Conservation (phyloP, 1,140 invertebrate species). For the Myzus persicae region DNA sequence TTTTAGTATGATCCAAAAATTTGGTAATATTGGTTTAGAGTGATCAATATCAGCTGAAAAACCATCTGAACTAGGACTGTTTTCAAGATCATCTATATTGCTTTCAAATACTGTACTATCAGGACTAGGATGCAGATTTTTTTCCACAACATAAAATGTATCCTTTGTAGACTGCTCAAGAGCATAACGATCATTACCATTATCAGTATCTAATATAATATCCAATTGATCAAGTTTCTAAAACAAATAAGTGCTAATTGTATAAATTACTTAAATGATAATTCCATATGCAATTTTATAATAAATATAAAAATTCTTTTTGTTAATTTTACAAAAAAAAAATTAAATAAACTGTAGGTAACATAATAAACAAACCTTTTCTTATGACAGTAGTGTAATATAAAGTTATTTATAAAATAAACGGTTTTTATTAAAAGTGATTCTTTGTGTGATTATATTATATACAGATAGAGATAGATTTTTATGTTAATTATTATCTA, state of each 20-base stretch:
- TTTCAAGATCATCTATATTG: background rate
- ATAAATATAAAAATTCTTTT: too few species aligned
- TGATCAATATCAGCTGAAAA: conserved; percentile 70
- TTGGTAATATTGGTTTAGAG: conserved; percentile 69
- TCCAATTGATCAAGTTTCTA: conserved; percentile 46
- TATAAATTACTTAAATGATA: background rate
- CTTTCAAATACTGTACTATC: background rate
- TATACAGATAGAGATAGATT: too few species aligned
- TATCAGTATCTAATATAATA: background rate
- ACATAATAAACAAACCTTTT: background rate
- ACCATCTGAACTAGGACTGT: conserved; percentile 61
- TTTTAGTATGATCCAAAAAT: conserved; percentile 80
- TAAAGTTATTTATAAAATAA: too few species aligned
- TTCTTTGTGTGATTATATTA: too few species aligned
- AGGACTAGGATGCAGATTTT: background rate
- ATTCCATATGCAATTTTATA: background rate
- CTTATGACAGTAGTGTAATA: background rate
- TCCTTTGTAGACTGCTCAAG: conserved; percentile 29
- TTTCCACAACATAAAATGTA: conserved; percentile 43
- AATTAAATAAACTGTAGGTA: background rate
- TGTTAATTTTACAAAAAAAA: too few species aligned
- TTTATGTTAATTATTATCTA: too few species aligned
- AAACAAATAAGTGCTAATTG: background rate
- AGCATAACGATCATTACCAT: background rate
- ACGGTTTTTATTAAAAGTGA: too few species aligned